Base-by-base conservation (phyloP, 2,797 vertebrate genomes). In the Periophthalmus magnuspinnatus region DNA sequence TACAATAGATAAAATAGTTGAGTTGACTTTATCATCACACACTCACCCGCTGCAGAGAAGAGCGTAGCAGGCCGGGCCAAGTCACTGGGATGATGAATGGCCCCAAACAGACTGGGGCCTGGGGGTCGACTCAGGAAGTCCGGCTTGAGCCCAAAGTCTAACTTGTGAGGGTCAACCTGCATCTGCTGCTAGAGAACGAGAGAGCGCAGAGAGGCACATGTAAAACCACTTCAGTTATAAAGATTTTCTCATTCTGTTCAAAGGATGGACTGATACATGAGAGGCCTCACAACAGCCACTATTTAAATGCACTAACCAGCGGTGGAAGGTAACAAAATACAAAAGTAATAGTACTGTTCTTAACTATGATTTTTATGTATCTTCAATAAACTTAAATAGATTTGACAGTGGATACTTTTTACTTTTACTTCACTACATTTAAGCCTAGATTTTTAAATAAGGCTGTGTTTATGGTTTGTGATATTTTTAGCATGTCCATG, bases 151-250 rank as follows among this genome's bases (percentile, higher is more conserved):
- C 98, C 97, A 0, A 99, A 99, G 92, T 99, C 98, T 83, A 99
- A 92, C 86, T 99, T 99, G 92, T 99, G 97, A 13, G 97, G 98
- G 86, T 99, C 98, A 63, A 95, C 96, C 90, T 99, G 98, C 96
- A 99, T 96, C 94, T 98, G 97, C 92, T 99, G 98, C 97, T 98
- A 83, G 84, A 95, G 93, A 34, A 75, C n/a, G 86, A 41, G 76
- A 93, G 55, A 85, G 9, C 73, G 69, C 47, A 82, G 71, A 81
- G 71, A 76, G 65, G 81, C 70, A 69, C 72, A 81, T 86, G 75
- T 84, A 77, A 87, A 84, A 84, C 62, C 22, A 22, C 10, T 60
- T 56, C 21, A 45, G n/a, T 41, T 19, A 61, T 9, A 19, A 38
- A 11, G 8, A 6, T 19, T 22, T 24, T 24, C 13, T 14, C 57